These are phyloP conservation scores for Mycalesis mineus DNA, from an alignment of 2,888 invertebrate genomes.

Conservation along the genomic window DNA sequence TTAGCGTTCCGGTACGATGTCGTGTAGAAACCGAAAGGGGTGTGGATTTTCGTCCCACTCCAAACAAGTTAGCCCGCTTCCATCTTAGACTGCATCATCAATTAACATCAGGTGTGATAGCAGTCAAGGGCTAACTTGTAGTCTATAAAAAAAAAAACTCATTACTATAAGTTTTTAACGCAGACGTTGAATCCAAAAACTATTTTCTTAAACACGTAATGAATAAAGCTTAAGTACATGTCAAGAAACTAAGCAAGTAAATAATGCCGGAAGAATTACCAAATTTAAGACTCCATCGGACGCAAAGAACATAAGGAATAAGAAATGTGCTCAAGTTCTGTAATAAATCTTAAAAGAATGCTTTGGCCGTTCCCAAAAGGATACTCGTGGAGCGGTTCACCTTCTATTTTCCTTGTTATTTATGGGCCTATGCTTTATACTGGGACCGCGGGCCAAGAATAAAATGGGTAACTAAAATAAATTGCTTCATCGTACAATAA, in stretches of 20 bases:
- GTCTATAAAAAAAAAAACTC: too few relatives aligned
- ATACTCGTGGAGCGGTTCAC: constrained; percentile 75
- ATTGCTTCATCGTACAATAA: constrained; percentile 54
- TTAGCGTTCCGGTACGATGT: too few relatives aligned
- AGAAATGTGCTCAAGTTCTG: constrained; percentile 75
- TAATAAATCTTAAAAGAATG: constrained; percentile 79
- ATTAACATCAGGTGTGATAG: too few relatives aligned
- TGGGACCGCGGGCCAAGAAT: constrained; percentile 72
- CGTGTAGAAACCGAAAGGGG: too few relatives aligned
- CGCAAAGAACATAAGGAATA: constrained; percentile 72
- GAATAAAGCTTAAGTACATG: background rate
- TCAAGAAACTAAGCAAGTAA: background rate
- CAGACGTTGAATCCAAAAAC: too few relatives aligned
- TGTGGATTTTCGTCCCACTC: too few relatives aligned
- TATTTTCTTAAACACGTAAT: background rate
- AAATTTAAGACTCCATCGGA: constrained; percentile 47
- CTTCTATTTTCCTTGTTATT: constrained; percentile 77
- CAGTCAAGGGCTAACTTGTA: too few relatives aligned
- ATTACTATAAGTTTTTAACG: too few relatives aligned
- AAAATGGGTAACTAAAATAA: constrained; percentile 75
- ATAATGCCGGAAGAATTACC: constrained; percentile 14
- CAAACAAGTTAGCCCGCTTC: too few relatives aligned
- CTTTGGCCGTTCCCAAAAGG: constrained; percentile 77
- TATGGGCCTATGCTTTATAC: constrained; percentile 76
- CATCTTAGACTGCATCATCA: too few relatives aligned